Base-by-base conservation (phyloP, 2,797 vertebrate genomes). In the Bucorvus abyssinicus region DNA sequence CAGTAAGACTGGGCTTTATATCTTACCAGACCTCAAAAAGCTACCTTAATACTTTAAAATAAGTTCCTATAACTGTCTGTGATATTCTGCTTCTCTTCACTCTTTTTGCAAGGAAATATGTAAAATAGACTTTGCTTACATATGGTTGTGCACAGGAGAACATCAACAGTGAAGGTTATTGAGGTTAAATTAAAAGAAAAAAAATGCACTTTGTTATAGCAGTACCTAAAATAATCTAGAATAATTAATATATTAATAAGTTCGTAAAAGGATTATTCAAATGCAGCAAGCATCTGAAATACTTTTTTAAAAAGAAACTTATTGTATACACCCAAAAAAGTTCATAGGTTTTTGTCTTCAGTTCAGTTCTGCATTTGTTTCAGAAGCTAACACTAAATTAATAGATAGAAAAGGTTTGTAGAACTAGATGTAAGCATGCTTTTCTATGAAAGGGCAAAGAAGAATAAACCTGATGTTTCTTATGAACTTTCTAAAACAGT, bases 231-330 rank as follows among this genome's bases (percentile, higher is more conserved):
- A n/a, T n/a, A n/a, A n/a, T 83, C 32, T 57, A 34, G 17, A 56
- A 21, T 24, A 84, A 3, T 47, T 82, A 44, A 29, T 87, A 42
- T 15, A 6, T 63, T 40, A n/a, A 10, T 22, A 78, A 88, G 6
- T 59, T 75, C 36, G 53, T 17, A 56, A 47, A 65, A 60, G 21
- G 17, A 20, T 61, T 71, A 52, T 42, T 82, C 26, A 45, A 5
- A 18, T 29, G 22, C 5, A 78, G 18, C 3, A 47, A 91, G 9
- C 22, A 44, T 21, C 10, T 44, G 17, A 57, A 83, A 30, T 29
- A n/a, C 0, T 29, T 55, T 55, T 79, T 74, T 1, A 5, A 27
- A 32, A 69, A 22, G 6, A 2, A 40, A 0, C 2, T 75, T 40
- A 24, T 68, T 52, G 21, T 61, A 23, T 45, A 20, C 11, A 61